Base-by-base conservation (phyloP, 2,888 invertebrate genomes). In the Empis stercorea region DNA sequence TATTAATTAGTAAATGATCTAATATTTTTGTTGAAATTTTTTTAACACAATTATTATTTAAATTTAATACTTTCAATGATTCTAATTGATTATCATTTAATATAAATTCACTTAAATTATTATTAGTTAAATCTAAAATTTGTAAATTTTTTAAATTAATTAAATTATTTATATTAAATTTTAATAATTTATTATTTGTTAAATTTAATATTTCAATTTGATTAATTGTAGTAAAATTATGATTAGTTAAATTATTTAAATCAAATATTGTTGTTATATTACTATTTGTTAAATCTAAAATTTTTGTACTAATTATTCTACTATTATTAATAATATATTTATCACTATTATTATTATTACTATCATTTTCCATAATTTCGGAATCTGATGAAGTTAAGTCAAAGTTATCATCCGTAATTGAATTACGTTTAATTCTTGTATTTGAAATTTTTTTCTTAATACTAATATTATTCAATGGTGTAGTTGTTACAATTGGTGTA, bases 1-100 rank as follows among this genome's bases (percentile, higher is more conserved):
- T 40, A 14, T 27, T 43, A 14, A 27, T 44, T 34, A 9, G 11
- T 32, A 15, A 47, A 40, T 16, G 17, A 32, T 17, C 13, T 30
- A 30, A 15, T 11, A 13, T 17, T 15, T 17, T 16, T n/a, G 39
- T 39, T 44, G 51, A 49, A 30, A 56, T 46, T 48, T 51, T 52
- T 30, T 45, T 46, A n/a, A 56, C 27, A 23, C 50, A 30, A 48
- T 56, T 56, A n/a, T 43, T 47, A 10, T 53, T 52, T 44, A 56
- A 50, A 49, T 56, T 49, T 27, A 56, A 32, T 14, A 46, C 32
- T 49, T 49, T 40, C 20, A 54, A 48, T 42, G 48, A 46, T 20
- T 45, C 37, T 10, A 52, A 34, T 44, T 48, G 44, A 15, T 27
- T 37, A 20, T n/a, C 36, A 23, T 43, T 15, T 37, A 44, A 27